These are phyloP conservation scores for Ceratina calcarata DNA, from an alignment of 1,140 invertebrate genomes.

Conservation along the genomic window DNA sequence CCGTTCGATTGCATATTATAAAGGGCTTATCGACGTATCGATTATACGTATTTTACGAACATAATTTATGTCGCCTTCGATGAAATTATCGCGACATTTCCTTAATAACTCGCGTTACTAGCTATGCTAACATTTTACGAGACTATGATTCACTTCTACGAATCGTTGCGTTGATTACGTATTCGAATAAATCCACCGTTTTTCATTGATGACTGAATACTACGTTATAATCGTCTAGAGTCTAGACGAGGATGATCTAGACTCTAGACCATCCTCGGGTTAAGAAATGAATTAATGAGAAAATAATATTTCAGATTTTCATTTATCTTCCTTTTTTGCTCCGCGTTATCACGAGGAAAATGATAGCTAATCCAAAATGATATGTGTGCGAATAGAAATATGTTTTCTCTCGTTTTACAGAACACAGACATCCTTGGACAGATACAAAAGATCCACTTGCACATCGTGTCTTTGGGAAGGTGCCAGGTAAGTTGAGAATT, in stretches of 20 bases:
- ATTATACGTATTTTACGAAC: neutral
- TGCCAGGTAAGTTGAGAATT: constrained; percentile 72
- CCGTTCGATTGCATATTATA: neutral
- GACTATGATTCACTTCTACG: neutral
- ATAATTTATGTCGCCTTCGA: neutral
- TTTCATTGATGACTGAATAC: neutral
- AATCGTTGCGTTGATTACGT: neutral
- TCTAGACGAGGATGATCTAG: too few species aligned
- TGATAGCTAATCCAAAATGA: too few species aligned
- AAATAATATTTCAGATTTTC: neutral
- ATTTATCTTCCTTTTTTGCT: neutral
- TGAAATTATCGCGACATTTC: neutral
- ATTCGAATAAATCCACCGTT: neutral
- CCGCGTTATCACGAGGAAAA: neutral
- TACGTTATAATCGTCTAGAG: neutral
- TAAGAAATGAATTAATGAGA: neutral
- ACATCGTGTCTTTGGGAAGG: constrained; percentile 73
- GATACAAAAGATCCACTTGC: constrained; percentile 72
- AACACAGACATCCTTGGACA: constrained; percentile 69
- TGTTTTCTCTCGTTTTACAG: constrained; percentile 61
- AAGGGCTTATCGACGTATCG: too few species aligned
- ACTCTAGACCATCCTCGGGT: too few species aligned
- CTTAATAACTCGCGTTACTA: too few species aligned
- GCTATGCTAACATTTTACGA: neutral
- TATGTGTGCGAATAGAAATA: neutral